These are phyloP conservation scores for Zosterops japonicus DNA, from an alignment of 2,113 vertebrate genomes.

Conservation along the genomic window DNA sequence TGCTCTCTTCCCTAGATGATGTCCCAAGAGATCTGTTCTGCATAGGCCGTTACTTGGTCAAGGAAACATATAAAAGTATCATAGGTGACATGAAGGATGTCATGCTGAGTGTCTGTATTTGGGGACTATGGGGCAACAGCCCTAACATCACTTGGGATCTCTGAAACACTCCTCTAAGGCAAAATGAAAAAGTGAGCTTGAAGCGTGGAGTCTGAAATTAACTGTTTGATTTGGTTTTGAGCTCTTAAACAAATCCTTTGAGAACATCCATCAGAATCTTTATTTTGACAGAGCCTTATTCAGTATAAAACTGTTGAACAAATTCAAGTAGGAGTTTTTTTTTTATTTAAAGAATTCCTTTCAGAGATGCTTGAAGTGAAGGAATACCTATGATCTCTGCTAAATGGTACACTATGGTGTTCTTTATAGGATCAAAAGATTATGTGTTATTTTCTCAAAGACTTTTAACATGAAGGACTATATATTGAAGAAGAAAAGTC, in stretches of 20 bases:
- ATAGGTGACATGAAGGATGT: neutral
- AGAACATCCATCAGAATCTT: neutral
- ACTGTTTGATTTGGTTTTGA: neutral
- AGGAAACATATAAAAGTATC: neutral
- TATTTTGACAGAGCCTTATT: neutral
- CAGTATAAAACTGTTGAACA: neutral
- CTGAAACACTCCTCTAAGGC: neutral
- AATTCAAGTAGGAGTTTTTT: neutral
- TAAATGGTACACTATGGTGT: neutral
- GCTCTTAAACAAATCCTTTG: neutral
- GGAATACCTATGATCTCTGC: neutral
- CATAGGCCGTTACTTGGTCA: neutral
- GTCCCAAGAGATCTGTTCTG: neutral
- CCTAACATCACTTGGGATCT: neutral
- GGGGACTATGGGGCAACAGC: neutral
- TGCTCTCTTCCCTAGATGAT: neutral
- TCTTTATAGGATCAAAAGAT: neutral
- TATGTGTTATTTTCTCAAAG: constrained; percentile 1
- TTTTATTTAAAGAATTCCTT: neutral
- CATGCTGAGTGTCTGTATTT: neutral
- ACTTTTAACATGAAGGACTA: neutral
- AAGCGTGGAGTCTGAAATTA: neutral
- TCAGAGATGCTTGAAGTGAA: neutral
- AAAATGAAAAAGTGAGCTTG: neutral
- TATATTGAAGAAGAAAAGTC: neutral